Conservation (phyloP, 2,797 vertebrate species). For the Harpagifer antarcticus region DNA sequence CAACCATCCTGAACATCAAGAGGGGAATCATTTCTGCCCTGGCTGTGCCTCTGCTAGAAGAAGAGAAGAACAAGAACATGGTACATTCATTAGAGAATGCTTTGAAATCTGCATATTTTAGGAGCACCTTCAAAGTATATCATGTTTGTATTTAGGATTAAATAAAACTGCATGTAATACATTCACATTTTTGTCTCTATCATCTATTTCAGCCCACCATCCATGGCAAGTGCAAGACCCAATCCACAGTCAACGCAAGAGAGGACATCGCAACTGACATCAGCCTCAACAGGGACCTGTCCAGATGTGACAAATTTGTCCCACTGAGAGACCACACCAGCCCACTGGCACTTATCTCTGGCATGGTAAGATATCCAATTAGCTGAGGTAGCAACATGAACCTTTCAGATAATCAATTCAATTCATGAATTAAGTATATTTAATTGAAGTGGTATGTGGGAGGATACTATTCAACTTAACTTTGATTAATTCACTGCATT, state of each 20-base stretch:
- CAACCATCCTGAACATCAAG: slow-evolving; percentile 94
- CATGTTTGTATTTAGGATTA: neutral
- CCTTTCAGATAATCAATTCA: neutral
- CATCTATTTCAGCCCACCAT: slow-evolving; percentile 88
- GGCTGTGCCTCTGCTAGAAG: slow-evolving; percentile 87
- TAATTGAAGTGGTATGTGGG: neutral
- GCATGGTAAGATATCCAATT: slow-evolving; percentile 84
- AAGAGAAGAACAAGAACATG: slow-evolving; percentile 79
- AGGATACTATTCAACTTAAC: neutral
- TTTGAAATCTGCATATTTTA: neutral
- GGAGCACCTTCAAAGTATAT: neutral
- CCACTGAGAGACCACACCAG: slow-evolving; percentile 89
- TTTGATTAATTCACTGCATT: neutral
- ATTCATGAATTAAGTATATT: neutral
- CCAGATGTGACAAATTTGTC: slow-evolving; percentile 88
- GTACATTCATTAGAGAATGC: slow-evolving; percentile 54
- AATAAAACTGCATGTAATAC: neutral
- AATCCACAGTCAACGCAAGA: slow-evolving; percentile 81
- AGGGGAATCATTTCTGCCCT: slow-evolving; percentile 94
- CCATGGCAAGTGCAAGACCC: slow-evolving; percentile 91
- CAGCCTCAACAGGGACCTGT: slow-evolving; percentile 89
- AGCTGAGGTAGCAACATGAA: neutral
- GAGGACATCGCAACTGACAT: slow-evolving; percentile 88
- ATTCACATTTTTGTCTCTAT: neutral
- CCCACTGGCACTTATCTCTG: slow-evolving; percentile 92